Conservation (phyloP, 1,140 invertebrate species). For the Asbolus verrucosus region DNA sequence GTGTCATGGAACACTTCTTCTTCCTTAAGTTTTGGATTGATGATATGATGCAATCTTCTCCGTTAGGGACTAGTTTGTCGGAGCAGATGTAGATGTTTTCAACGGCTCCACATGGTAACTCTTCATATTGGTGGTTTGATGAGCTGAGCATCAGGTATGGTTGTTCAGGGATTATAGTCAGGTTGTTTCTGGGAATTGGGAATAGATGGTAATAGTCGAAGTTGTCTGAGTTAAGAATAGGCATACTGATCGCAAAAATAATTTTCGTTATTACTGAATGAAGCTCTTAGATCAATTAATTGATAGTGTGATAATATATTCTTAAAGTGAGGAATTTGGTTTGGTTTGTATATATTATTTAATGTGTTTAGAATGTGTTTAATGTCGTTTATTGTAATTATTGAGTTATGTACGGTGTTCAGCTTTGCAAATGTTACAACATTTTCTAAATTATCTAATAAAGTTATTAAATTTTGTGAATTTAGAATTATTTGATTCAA, state of each 20-base stretch:
- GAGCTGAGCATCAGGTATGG: conserved; percentile 10
- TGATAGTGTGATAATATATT: conserved; percentile 43
- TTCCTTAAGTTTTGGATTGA: not conserved
- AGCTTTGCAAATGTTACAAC: conserved; percentile 43
- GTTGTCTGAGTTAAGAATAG: conserved; percentile 1
- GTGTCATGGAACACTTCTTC: no score
- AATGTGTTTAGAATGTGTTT: conserved; percentile 37
- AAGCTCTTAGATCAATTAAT: conserved; percentile 20
- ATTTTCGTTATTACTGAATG: conserved; percentile 22
- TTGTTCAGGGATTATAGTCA: not conserved
- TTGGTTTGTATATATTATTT: conserved; percentile 39
- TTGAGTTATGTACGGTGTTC: conserved; percentile 22
- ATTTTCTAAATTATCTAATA: conserved; percentile 45
- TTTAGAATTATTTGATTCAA: conserved; percentile 42
- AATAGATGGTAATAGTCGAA: conserved; percentile 4
- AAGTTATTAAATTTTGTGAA: conserved; percentile 45
- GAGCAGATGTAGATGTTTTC: not conserved
- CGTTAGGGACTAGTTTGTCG: not conserved
- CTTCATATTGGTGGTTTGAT: conserved; percentile 2
- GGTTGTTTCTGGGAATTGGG: not conserved
- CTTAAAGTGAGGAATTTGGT: conserved; percentile 38
- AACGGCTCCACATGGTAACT: not conserved
- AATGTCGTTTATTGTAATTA: no score
- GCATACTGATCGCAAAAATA: conserved; percentile 25
- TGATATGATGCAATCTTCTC: conserved; percentile 10